Evolutionary conservation across 2,113 vertebrate genomes (phyloP), one percentile per base, ranked within the genome.

Genomic region (Alethe diademata): DNA sequence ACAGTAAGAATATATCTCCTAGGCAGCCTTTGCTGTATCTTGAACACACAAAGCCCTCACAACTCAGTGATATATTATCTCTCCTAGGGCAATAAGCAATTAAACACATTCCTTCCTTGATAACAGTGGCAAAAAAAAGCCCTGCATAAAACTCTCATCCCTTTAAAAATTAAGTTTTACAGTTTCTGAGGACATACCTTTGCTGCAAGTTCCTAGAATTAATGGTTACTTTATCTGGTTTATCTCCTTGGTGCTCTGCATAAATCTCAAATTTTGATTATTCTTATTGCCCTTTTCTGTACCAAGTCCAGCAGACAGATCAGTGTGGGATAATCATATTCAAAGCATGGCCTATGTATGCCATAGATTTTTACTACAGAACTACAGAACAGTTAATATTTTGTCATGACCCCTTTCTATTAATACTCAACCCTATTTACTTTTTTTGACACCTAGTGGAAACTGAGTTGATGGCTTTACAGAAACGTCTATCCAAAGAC

Each of bases 381-480:
- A 86, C 64, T 33, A 57, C 0, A 86, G 64, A 80, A 74, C 10
- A 91, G 72, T 81, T 70, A 57, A 71, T 38, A 26, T 19, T 88
- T 92, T 76, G 36, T 69, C 84, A 76, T 42, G 64, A 88, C 60
- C 64, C 22, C 69, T 36, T 94, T 61, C 89, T 89, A 92, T 67
- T 61, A 91, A 71, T 62, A 70, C 72, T 61, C 40, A 83, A 73
- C 24, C 31, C 33, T 89, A 58, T 71, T 96, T 86, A 57, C 64
- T 81, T 74, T 67, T 72, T 91, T 43, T 78, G 92, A 91, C 69
- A 90, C 71, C 71, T 65, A 60, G 61, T 56, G 56, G 89, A 96
- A 94, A 87, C 19, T 0, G 1, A 91, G 61, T 42, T 62, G 65
- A 70, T 71, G 43, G n/a, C 64, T 84, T 66, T n/a, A 95, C 29